Conservation (phyloP, 2,113 vertebrate species). For the Thunnus thynnus region DNA sequence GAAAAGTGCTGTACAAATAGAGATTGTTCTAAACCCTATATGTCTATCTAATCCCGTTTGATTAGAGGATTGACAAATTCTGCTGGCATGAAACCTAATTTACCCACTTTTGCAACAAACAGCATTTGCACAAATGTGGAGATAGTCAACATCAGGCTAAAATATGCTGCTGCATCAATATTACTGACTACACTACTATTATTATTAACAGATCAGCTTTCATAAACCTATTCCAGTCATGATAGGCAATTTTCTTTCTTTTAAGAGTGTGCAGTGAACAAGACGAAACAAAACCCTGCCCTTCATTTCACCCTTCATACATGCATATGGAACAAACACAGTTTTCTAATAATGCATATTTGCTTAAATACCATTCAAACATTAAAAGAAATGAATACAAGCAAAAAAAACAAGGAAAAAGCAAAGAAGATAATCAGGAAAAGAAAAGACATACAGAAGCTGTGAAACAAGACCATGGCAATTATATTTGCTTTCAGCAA, state of each 20-base stretch:
- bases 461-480: conserved; percentile 11
- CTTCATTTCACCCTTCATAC: background rate
- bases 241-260: conserved; percentile 2
- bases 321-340: background rate
- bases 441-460: background rate
- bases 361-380: background rate
- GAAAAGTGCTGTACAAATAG: background rate
- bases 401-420: background rate
- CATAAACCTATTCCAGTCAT: background rate
- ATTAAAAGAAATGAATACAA: background rate
- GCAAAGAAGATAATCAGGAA: background rate
- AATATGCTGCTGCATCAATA: background rate
- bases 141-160: background rate
- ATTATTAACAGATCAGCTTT: conserved; percentile 3
- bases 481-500: conserved; percentile 35
- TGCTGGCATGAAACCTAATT: background rate
- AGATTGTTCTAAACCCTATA: too few relatives aligned
- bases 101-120: too few relatives aligned
- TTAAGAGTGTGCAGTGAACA: background rate
- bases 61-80: background rate
- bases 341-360: background rate
- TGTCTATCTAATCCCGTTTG: background rate
- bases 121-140: background rate
- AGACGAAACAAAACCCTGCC: background rate
- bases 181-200: background rate